These are phyloP conservation scores for Rhabdomys pumilio DNA, from an alignment of 2,797 vertebrate species.

Conservation along the genomic window DNA sequence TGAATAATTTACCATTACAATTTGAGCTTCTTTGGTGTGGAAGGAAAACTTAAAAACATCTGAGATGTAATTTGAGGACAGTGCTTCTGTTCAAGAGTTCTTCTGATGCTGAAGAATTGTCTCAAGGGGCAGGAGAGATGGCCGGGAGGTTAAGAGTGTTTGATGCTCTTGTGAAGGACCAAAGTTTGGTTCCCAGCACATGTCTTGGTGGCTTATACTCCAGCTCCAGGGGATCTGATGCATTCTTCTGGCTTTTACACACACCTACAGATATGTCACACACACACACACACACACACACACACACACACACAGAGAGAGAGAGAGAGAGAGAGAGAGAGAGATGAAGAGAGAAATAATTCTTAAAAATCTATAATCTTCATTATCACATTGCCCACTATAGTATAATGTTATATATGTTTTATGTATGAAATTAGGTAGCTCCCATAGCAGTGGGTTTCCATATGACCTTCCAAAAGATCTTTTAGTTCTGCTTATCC, in stretches of 20 bases:
- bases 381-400: too few species aligned
- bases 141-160: neutral
- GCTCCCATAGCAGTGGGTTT: neutral
- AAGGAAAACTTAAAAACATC: neutral
- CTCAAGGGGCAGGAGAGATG: neutral
- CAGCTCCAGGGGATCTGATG: neutral
- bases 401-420: neutral
- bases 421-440: neutral
- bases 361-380: neutral
- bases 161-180: too few species aligned
- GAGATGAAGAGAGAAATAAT: neutral
- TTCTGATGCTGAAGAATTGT: neutral
- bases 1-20: slow-evolving; percentile 45
- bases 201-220: neutral
- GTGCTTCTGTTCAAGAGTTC: neutral
- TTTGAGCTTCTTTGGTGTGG: neutral
- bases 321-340: neutral
- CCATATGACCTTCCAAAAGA: neutral
- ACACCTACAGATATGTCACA: neutral
- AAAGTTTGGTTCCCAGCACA: neutral
- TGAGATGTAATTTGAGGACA: slow-evolving; percentile 1
- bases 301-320: neutral
- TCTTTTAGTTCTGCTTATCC: neutral
- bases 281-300: neutral
- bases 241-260: neutral